phyloP scores from a whole-genome alignment of 2,113 vertebrate genomes.

The Alethe diademata region DNA sequence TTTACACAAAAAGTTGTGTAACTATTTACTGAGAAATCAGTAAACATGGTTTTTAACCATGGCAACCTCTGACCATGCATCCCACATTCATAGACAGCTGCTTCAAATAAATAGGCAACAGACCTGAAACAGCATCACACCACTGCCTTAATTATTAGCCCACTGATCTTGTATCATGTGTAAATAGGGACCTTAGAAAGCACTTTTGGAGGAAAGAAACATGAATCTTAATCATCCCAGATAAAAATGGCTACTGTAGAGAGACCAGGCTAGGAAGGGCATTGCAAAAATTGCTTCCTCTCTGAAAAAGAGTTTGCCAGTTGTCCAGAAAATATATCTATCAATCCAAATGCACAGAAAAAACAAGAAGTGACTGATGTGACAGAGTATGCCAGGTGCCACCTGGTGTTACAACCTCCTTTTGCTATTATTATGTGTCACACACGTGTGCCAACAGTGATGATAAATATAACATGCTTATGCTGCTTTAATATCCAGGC shows the following conservation, averaged over 20 bases:
- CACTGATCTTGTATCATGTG: background rate
- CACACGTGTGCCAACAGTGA: background rate
- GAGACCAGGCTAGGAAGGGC: background rate
- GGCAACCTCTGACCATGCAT: background rate
- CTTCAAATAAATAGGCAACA: conserved; percentile 1
- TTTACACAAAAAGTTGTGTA: conserved; percentile 27
- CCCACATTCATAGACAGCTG: background rate
- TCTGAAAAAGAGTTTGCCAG: background rate
- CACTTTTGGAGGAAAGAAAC: background rate
- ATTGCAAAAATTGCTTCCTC: background rate
- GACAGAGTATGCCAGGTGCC: background rate
- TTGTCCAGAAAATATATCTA: background rate
- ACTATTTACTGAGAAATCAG: background rate
- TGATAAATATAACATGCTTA: background rate
- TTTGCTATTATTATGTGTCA: background rate
- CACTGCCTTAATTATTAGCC: background rate
- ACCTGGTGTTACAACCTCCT: background rate
- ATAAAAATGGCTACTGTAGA: background rate
- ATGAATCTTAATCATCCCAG: background rate
- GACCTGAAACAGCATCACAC: background rate
- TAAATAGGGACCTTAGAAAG: background rate
- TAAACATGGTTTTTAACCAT: background rate
- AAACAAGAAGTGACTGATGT: background rate
- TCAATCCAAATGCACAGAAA: background rate
- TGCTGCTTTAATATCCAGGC: background rate